Evolutionary conservation across 2,797 vertebrate species (phyloP).

Genomic region (Brachyrhaphis roseni): DNA sequence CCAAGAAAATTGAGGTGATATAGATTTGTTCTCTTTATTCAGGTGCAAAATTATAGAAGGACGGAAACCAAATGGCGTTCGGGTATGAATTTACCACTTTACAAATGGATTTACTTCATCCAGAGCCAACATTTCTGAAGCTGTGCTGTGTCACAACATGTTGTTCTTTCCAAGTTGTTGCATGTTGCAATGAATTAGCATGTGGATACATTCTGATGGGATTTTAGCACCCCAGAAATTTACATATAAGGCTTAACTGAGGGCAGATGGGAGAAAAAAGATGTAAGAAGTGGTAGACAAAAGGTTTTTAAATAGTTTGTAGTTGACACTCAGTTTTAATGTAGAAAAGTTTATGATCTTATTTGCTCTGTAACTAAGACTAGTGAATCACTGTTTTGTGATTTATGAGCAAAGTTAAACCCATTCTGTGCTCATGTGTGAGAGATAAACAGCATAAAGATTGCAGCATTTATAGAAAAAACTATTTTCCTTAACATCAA

Average conservation of each 20-base stretch:
- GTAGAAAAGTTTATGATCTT: background rate
- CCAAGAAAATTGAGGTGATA: background rate
- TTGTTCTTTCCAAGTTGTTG: conserved; percentile 4
- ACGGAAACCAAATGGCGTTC: background rate
- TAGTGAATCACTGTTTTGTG: background rate
- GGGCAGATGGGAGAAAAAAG: conserved; percentile 30
- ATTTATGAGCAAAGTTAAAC: background rate
- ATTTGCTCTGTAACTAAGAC: background rate
- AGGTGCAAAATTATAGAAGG: background rate
- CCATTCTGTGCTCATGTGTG: background rate
- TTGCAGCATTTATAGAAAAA: background rate
- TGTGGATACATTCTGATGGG: conserved; percentile 24
- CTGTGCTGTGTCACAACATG: background rate
- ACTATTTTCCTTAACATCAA: background rate
- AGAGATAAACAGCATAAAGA: background rate
- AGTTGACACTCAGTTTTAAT: background rate
- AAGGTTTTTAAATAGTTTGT: background rate
- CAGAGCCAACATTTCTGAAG: background rate
- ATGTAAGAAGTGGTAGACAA: conserved; percentile 10
- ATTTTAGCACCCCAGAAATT: conserved; percentile 43
- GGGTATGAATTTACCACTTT: background rate
- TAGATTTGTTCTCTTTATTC: background rate
- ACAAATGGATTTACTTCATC: background rate
- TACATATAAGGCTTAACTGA: conserved; percentile 54
- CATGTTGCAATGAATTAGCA: conserved; percentile 40